Percentiles rank a stretch among this genome's conserved stretches.
These are phyloP conservation scores for Sebastes vulpes DNA, from an alignment of 2,797 vertebrate species.

Conservation along the genomic window DNA sequence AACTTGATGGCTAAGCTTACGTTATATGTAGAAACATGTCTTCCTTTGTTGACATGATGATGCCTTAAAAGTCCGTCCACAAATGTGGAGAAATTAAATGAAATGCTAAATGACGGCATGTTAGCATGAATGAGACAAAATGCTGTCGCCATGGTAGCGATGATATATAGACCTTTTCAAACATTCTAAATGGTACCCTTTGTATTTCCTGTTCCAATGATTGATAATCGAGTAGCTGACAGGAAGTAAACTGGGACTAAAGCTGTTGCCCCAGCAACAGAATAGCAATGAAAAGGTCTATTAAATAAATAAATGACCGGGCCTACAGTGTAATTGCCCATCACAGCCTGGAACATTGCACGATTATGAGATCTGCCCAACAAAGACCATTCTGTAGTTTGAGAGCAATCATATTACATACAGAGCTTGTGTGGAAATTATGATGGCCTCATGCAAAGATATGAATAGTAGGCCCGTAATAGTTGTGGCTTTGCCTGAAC, in stretches of 20 bases:
- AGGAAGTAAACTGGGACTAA: neutral
- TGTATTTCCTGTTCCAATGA: neutral
- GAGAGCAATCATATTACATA: conserved; percentile 79
- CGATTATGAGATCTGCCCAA: conserved; percentile 74
- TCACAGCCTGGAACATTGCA: conserved; percentile 79
- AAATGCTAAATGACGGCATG: conserved; percentile 25
- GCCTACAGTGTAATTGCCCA: conserved; percentile 73
- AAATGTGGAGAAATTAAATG: conserved; percentile 17
- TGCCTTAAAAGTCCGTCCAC: conserved; percentile 14
- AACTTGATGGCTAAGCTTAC: neutral
- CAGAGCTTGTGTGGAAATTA: conserved; percentile 80
- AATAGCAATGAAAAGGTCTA: neutral
- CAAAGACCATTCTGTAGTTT: conserved; percentile 80
- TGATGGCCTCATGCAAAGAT: conserved; percentile 81
- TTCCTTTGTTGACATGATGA: conserved; percentile 10
- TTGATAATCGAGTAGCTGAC: neutral
- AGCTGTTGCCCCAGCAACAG: neutral
- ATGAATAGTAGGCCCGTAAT: conserved; percentile 83
- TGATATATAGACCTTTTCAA: conserved; percentile 39
- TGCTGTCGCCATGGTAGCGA: conserved; percentile 71
- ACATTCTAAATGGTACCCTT: neutral
- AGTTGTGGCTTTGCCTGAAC: conserved; percentile 81
- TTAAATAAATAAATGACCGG: conserved; percentile 75
- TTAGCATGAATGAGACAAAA: conserved; percentile 47
- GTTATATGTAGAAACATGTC: neutral